Evolutionary conservation across 2,797 vertebrate genomes (phyloP).

Genomic region (Anabacerthia variegaticeps): DNA sequence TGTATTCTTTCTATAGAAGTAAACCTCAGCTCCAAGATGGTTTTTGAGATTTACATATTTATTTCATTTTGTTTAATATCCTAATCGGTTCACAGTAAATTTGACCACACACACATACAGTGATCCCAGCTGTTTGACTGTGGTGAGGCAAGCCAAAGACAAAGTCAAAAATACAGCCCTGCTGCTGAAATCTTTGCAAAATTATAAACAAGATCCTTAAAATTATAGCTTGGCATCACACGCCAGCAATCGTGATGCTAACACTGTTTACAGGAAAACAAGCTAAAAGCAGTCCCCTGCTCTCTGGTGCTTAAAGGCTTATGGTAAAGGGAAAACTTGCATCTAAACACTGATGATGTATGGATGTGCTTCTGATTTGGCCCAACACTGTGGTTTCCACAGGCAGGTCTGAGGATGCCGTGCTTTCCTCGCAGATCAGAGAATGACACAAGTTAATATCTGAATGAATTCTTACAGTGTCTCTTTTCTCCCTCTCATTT

Average conservation of each 20-base stretch:
- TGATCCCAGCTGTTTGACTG: conserved; percentile 53
- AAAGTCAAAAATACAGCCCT: conserved; percentile 22
- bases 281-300: background rate
- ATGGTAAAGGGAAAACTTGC: background rate
- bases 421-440: background rate
- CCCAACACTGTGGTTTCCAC: background rate
- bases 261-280: background rate
- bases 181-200: conserved; percentile 38
- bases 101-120: conserved; percentile 65
- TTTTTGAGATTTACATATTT: conserved; percentile 70
- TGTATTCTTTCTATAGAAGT: conserved; percentile 59
- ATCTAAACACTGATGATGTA: background rate
- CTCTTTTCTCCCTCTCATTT: background rate
- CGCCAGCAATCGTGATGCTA: background rate
- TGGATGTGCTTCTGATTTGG: background rate
- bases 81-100: conserved; percentile 69
- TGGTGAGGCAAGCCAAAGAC: background rate
- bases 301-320: background rate
- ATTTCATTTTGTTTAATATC: conserved; percentile 71
- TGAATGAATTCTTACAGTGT: background rate
- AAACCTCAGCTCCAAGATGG: conserved; percentile 57
- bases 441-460: background rate
- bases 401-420: background rate
- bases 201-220: conserved; percentile 40
- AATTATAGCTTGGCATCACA: conserved; percentile 11